Base-by-base conservation (phyloP, 2,888 invertebrate genomes). In the Limenitis camilla region DNA sequence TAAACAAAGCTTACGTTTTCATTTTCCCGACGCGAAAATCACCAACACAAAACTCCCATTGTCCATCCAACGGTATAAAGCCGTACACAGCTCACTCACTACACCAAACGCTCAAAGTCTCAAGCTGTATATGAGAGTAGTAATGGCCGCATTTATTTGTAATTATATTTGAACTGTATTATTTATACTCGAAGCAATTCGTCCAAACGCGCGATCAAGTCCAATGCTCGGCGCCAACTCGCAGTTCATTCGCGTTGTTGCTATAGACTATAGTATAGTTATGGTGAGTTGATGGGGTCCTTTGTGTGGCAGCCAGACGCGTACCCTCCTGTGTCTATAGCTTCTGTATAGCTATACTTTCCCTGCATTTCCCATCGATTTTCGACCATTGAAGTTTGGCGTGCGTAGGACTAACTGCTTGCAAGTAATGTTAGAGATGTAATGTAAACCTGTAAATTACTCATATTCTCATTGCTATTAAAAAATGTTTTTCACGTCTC, bases 221-320 rank as follows among this genome's bases (percentile, higher is more conserved):
- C 82, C 69, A 76, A 76, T 74, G 86, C 83, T 76, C 75, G 77
- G 65, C 74, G 76, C 71, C 76, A 79, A 87, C 86, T 87, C 86
- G 78, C 76, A 70, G 75, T 67, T 68, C 65, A 71, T 56, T 71
- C 68, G 69, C 70, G 67, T 59, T 61, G 63, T 65, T 65, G 61
- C 67, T 64, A 71, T 69, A 77, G 70, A 77, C 64, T 76, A 80
- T 80, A 78, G 64, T 76, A 80, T 80, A 78, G 64, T 74, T 78
- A 78, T 61, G 61, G 69, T 62, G 69, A 19, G 19, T 19, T 19
- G 19, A 80, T 74, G 77, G 79, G 76, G 75, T 74, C 79, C 74
- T 78, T 84, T 83, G 81, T 83, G 71, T 65, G 66, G 70, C 66
- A 66, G 76, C 77, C 78, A 85, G 81, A 84, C 72, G 78, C 80